These are phyloP conservation scores for Corella eumyota DNA, from an alignment of 23 tunicate species.

Conservation along the genomic window DNA sequence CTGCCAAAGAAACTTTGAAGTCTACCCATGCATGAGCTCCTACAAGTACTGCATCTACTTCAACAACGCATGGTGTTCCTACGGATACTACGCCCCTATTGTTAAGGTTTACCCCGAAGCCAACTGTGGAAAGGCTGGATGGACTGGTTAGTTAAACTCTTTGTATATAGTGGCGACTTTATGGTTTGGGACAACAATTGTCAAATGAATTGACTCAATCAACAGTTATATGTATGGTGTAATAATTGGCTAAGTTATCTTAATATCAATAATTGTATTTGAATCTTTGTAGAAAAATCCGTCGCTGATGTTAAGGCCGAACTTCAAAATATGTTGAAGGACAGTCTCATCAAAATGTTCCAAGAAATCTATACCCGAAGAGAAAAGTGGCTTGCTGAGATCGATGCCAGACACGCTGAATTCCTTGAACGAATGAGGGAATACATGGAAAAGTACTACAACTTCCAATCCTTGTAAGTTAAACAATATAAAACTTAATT, in stretches of 20 bases:
- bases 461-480: slow-evolving; percentile 18
- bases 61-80: slow-evolving; percentile 33
- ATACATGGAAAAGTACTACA: slow-evolving; percentile 19
- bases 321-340: slow-evolving; percentile 14
- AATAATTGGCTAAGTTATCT: no score
- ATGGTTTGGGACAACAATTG: no score
- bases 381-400: slow-evolving; percentile 5
- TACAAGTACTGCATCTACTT: slow-evolving; percentile 32
- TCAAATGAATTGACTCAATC: no score
- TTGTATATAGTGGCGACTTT: background rate
- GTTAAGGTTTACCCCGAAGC: slow-evolving; percentile 37
- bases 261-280: no score
- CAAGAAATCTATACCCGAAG: slow-evolving; percentile 9
- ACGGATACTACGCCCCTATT: slow-evolving; percentile 27
- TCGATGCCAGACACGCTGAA: slow-evolving; percentile 16
- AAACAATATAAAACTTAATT: no score
- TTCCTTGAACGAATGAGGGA: slow-evolving; percentile 19
- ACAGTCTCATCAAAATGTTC: slow-evolving; percentile 20
- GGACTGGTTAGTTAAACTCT: slow-evolving; percentile 7
- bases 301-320: slow-evolving; percentile 14
- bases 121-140: slow-evolving; percentile 25
- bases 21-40: slow-evolving; percentile 9
- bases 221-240: no score
- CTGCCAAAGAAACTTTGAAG: slow-evolving; percentile 8
- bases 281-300: slow-evolving; percentile 14